These are phyloP conservation scores for Augochlora pura DNA, from an alignment of 1,140 invertebrate genomes.

Conservation along the genomic window DNA sequence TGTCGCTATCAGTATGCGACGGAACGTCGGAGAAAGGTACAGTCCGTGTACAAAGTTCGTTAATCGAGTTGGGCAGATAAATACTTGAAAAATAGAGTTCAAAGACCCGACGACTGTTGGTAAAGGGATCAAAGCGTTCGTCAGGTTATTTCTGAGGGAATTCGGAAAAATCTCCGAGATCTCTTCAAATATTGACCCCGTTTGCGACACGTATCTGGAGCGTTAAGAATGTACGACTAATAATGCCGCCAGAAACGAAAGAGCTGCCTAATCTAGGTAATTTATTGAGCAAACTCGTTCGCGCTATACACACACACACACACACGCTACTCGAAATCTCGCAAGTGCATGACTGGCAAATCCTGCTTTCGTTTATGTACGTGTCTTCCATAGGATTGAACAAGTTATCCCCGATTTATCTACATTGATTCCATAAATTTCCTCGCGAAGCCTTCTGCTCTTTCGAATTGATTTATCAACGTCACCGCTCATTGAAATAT, in stretches of 20 bases:
- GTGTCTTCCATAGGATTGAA: background rate
- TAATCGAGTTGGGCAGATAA: background rate
- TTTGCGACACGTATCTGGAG: background rate
- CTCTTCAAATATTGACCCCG: background rate
- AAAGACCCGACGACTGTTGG: background rate
- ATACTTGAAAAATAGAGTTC: background rate
- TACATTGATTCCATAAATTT: too few relatives aligned
- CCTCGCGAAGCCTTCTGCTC: too few relatives aligned
- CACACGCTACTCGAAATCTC: constrained; percentile 17
- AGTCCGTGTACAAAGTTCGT: background rate
- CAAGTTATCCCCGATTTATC: constrained; percentile 12
- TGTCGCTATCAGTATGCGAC: too few relatives aligned
- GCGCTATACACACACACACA: background rate
- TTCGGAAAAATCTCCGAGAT: background rate
- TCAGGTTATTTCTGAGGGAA: too few relatives aligned
- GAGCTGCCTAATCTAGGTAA: constrained; percentile 19
- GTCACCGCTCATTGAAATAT: too few relatives aligned
- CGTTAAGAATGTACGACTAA: background rate
- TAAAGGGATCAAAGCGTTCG: background rate
- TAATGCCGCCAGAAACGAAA: background rate
- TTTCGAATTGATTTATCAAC: too few relatives aligned
- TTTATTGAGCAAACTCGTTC: constrained; percentile 34
- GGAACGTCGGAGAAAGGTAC: background rate
- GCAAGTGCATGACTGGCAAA: background rate
- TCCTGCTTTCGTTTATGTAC: background rate